Percentiles rank a stretch among this genome's conserved stretches.
Conservation (phyloP, 1,140 invertebrate species). For the Musca vetustissima region DNA sequence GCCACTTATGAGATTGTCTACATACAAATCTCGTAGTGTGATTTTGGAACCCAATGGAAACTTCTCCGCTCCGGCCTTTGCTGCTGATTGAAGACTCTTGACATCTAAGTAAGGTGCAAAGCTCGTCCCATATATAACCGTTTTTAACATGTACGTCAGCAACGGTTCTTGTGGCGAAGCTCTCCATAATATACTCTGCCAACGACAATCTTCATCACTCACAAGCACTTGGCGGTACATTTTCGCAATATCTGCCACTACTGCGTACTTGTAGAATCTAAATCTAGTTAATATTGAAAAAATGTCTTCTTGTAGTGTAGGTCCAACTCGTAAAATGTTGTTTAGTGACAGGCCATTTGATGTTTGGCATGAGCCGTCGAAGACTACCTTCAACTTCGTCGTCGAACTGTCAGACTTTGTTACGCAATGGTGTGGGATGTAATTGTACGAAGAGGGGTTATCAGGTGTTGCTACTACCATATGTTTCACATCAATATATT, state of each 20-base stretch:
- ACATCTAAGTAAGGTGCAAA: constrained; percentile 44
- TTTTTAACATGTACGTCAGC: constrained; percentile 17
- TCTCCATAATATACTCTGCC: constrained; percentile 54
- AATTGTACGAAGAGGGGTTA: background rate
- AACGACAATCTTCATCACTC: constrained; percentile 29
- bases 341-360: constrained; percentile 32
- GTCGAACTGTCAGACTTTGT: constrained; percentile 34
- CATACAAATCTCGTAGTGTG: background rate
- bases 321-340: constrained; percentile 22
- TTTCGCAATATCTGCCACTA: constrained; percentile 37
- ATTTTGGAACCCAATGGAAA: no score
- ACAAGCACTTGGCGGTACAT: constrained; percentile 46
- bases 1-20: background rate
- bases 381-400: constrained; percentile 33
- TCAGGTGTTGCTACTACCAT: background rate
- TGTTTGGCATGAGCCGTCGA: constrained; percentile 15
- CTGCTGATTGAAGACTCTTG: constrained; percentile 33
- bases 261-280: constrained; percentile 42
- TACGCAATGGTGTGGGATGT: constrained; percentile 48
- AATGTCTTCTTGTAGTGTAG: constrained; percentile 32
- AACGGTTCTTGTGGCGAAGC: constrained; percentile 29
- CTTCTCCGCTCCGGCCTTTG: no score
- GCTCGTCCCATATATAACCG: constrained; percentile 44
- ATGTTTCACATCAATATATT: no score
- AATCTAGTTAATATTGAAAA: constrained; percentile 46